A percentile compares a stretch with the other conserved stretches of the same genome.
phyloP scores from a whole-genome alignment of 2,113 vertebrate species.

The Pterocles gutturalis region DNA sequence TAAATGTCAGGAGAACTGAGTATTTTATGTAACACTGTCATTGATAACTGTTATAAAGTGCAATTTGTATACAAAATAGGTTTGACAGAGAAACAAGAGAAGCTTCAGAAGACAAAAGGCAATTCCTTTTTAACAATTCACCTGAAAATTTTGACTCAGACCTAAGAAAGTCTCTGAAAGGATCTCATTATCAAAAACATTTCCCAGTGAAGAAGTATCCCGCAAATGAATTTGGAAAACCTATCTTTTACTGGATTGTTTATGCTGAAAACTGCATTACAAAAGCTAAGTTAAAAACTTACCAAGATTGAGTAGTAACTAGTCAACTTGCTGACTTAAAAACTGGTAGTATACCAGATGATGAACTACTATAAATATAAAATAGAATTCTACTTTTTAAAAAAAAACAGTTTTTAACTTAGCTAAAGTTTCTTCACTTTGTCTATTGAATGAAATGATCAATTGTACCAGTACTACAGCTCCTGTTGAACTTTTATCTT shows the following conservation, averaged over 20 bases:
- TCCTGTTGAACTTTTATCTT: neutral
- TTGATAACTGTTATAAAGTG: neutral
- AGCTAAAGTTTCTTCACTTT: neutral
- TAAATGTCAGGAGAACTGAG: neutral
- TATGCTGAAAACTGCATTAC: neutral
- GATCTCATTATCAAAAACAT: neutral
- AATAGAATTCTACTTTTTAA: neutral
- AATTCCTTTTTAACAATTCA: neutral
- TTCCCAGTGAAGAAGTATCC: neutral
- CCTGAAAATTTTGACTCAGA: neutral
- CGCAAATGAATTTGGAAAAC: neutral
- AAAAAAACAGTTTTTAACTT: neutral
- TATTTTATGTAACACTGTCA: neutral
- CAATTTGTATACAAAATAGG: neutral
- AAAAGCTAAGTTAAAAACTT: neutral
- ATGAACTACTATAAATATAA: neutral
- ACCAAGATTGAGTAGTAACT: neutral
- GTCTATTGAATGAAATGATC: neutral
- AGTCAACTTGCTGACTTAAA: neutral
- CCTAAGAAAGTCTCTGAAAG: neutral
- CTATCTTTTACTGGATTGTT: neutral
- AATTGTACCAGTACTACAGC: neutral
- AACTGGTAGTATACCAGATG: neutral
- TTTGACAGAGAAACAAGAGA: neutral
- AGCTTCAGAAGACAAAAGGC: neutral